Evolutionary conservation across 2,888 invertebrate genomes (phyloP), one percentile per base, ranked within the genome.

Genomic region (Platycnemis pennipes): DNA sequence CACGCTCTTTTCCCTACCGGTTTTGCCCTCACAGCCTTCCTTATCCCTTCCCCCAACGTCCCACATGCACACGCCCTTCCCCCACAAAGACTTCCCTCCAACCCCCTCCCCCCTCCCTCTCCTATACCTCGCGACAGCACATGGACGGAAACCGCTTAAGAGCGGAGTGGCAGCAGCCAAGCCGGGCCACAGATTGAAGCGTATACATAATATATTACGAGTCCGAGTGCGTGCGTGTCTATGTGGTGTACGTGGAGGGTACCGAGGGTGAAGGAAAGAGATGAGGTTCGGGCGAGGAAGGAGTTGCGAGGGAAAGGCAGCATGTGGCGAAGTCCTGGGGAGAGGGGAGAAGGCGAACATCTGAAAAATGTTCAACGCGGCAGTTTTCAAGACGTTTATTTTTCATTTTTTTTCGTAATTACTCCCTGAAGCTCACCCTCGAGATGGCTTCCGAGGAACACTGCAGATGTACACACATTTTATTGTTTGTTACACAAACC

Each of bases 81-180:
- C 56, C n/a, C 69, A 19, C 63, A 37, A n/a, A 91, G 44, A 22
- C 69, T 11, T 11, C 46, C 11, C 91, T 49, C 46, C 94, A 19
- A 86, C 94, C 85, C 46, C 77, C 94, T 22, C 77, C 42, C 46
- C 94, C 46, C 85, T 77, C 22, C 44, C 37, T n/a, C 49, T 8
- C 31, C 88, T 45, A n/a, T n/a, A 26, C n/a, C 77, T n/a, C 45
- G 1, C 16, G 46, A 87, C 45, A 87, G 46, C 87, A 46, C 87
- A n/a, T 44, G 63, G 91, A 91, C 91, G 91, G 91, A 91, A 87
- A 94, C 45, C 85, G 86, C 94, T 94, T 94, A 56, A 53, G 86
- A 45, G 94, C 56, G 31, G 77, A 8, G 37, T 77, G 85, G 31
- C 13, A 49, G 69, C 86, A 85, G 94, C 69, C 77, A 31, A 31